Evolutionary conservation across 2,113 vertebrate species (phyloP), one percentile per base, ranked within the genome.

Genomic region (Peromyscus maniculatus): DNA sequence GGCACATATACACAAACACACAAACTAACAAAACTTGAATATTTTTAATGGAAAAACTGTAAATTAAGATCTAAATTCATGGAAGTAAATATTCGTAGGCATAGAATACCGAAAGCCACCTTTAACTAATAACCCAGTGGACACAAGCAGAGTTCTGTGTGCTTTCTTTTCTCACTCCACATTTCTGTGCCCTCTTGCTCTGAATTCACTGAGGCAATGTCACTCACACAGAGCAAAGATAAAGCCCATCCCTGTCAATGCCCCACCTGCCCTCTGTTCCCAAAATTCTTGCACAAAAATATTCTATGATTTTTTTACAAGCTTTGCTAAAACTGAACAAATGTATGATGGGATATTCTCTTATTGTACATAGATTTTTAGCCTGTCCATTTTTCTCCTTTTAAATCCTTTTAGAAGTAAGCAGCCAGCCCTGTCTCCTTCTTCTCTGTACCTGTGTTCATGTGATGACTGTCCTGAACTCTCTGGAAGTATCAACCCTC

Each of bases 241-340:
- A 28, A 94, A 87, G 19, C 11, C 7, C 28, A n/a, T 49, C 2
- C 33, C 3, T 77, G 82, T 43, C 21, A 66, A 26, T 15, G 2
- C 1, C 0, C 2, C 24, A 28, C 16, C 3, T 15, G 6, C 36
- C 6, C 11, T 26, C 3, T 2, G 6, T 2, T n/a, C 4, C 24
- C 8, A 49, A 52, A 43, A 46, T 62, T 43, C 24, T 84, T 43
- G 7, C 2, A 49, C 8, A 72, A n/a, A 11, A 90, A 59, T 2
- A 66, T 79, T 89, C 36, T 74, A 4, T 92, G 4, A 66, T 4
- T 75, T 43, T 43, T 39, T 67, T 67, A 62, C 72, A 55, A 87
- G 26, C 36, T 95, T 82, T 64, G 21, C 46, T 77, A 62, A 75
- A 87, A 31, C 49, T 84, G 49, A 59, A 52, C 21, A 33, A 22